Base-by-base conservation (phyloP, 2,888 invertebrate species). In the Arenicola marina region DNA sequence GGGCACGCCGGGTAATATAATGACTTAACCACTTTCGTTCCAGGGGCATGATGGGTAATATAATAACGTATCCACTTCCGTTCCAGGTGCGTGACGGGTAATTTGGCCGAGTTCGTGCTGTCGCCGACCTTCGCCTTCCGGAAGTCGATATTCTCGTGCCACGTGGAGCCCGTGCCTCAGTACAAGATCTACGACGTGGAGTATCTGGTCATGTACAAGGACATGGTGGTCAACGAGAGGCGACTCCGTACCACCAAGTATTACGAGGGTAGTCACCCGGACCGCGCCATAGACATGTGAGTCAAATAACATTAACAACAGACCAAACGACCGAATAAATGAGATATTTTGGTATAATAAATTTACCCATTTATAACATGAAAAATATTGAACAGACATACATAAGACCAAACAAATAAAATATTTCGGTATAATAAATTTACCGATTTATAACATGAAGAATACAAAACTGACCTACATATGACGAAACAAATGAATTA, bases 1-100 rank as follows among this genome's bases (percentile, higher is more conserved):
- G 53, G 80, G 81, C 67, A 68, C 73, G 31, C 72, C 73, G 44
- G 80, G 80, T 4, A 79, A 76, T 60, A n/a, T n/a, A n/a, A n/a
- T n/a, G n/a, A n/a, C n/a, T n/a, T n/a, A n/a, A n/a, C n/a, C n/a
- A n/a, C n/a, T n/a, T n/a, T n/a, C n/a, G n/a, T 38, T 38, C 38
- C 48, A 48, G 24, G 26, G 7, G 7, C 15, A 21, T 24, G 24
- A 48, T 48, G 24, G 18, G 7, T 24, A 24, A 24, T 48, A 24
- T 48, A 48, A 48, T 7, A 21, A 48, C 24, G 26, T n/a, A 7
- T 11, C 26, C 48, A n/a, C n/a, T 24, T 48, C 7, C 11, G 24
- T 51, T 21, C 4, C 61, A 81, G 81, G 53, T 81, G 81, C 67
- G 68, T 74, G 31, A 73, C 73, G 44, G 80, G 80, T 4, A 79